Percentiles rank a stretch among this genome's conserved stretches.
phyloP scores from a whole-genome alignment of 2,113 vertebrate species.

The Platichthys stellatus region DNA sequence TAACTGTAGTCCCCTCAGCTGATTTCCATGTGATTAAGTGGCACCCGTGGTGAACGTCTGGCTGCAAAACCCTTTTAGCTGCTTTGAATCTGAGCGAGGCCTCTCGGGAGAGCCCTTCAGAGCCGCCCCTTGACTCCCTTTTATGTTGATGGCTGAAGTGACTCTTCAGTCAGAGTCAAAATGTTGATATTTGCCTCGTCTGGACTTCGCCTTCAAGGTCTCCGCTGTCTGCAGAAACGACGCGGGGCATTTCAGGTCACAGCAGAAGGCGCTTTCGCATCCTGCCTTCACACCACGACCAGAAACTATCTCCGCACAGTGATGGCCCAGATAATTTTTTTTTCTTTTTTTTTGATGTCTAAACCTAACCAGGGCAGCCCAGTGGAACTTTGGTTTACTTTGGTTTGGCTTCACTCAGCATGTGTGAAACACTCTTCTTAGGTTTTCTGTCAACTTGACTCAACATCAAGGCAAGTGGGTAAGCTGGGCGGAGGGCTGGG shows the following conservation, averaged over 20 bases:
- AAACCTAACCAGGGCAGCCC: slow-evolving; percentile 60
- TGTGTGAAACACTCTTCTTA: slow-evolving; percentile 62
- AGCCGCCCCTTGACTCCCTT: slow-evolving; percentile 56
- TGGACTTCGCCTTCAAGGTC: slow-evolving; percentile 41
- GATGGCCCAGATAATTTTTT: slow-evolving; percentile 56
- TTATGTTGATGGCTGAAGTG: slow-evolving; percentile 57
- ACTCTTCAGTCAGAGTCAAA: slow-evolving; percentile 44
- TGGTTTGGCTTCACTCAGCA: slow-evolving; percentile 73
- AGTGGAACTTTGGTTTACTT: slow-evolving; percentile 47
- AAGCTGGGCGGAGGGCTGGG: slow-evolving; percentile 60
- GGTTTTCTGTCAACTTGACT: slow-evolving; percentile 62
- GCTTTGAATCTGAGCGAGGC: slow-evolving; percentile 51
- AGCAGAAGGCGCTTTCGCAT: slow-evolving; percentile 44
- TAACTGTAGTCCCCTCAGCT: slow-evolving; percentile 32
- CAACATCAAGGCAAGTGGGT: slow-evolving; percentile 68
- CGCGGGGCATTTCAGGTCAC: slow-evolving; percentile 54
- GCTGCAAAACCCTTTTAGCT: slow-evolving; percentile 47
- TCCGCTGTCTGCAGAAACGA: slow-evolving; percentile 27
- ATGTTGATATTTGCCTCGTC: slow-evolving; percentile 20
- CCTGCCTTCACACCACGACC: slow-evolving; percentile 44
- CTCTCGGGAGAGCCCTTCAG: slow-evolving; percentile 56
- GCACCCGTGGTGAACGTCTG: slow-evolving; percentile 45
- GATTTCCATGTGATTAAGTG: slow-evolving; percentile 47
- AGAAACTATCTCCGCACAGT: slow-evolving; percentile 57
- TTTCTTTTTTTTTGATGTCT: slow-evolving; percentile 56